Conservation (phyloP, 1,140 invertebrate genomes). For the Caenorhabditis briggsae region DNA sequence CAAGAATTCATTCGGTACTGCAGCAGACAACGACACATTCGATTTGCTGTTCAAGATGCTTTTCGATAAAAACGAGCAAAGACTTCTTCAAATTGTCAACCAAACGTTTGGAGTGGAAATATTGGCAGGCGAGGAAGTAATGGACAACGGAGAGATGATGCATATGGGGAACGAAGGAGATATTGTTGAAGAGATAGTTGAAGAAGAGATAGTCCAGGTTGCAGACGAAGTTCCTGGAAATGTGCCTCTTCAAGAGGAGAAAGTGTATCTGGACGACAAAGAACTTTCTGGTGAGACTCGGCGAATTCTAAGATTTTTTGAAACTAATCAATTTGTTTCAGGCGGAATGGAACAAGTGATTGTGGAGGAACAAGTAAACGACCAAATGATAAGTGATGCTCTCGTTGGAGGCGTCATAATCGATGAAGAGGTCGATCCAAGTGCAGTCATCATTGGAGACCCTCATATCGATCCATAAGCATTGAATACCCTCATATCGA, state of each 20-base stretch:
- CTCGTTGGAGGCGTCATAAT: not conserved
- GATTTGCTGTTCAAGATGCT: slow-evolving; percentile 53
- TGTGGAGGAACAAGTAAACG: slow-evolving; percentile 1
- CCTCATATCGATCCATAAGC: not conserved
- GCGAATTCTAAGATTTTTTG: not conserved
- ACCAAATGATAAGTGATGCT: not conserved
- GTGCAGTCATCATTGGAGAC: not conserved
- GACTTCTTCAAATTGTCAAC: slow-evolving; percentile 55
- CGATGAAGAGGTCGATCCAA: not conserved
- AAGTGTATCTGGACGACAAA: not conserved
- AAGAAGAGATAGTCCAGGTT: not conserved
- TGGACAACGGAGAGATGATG: slow-evolving; percentile 5
- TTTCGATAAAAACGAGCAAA: slow-evolving; percentile 55
- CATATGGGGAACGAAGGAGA: not conserved
- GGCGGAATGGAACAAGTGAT: slow-evolving; percentile 3
- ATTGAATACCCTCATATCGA: not conserved
- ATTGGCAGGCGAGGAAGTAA: slow-evolving; percentile 34
- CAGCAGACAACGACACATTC: slow-evolving; percentile 53
- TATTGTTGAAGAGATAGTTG: slow-evolving; percentile 35
- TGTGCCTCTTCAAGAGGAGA: not conserved
- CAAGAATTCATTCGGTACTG: slow-evolving; percentile 42
- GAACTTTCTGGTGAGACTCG: not conserved
- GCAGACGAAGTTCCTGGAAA: not conserved
- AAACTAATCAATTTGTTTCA: not conserved
- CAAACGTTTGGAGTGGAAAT: slow-evolving; percentile 60